Evolutionary conservation across 1,140 invertebrate genomes (phyloP).

Genomic region (Saccostrea echinata): DNA sequence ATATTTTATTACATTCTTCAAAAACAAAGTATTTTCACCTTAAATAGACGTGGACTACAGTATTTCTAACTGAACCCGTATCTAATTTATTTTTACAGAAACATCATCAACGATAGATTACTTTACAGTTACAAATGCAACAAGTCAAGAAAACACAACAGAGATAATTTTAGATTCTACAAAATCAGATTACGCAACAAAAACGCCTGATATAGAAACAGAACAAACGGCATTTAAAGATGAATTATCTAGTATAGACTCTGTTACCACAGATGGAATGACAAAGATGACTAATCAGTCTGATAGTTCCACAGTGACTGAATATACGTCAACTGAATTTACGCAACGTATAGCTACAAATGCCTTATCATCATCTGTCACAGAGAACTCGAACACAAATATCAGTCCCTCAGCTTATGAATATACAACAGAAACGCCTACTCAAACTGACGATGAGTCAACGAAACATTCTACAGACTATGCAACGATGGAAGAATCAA

Average conservation of each 20-base stretch:
- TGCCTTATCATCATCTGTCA: background rate
- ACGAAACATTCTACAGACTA: background rate
- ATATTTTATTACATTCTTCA: too few relatives aligned
- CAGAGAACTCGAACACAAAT: background rate
- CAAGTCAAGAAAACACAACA: background rate
- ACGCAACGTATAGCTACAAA: background rate
- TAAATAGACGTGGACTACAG: too few relatives aligned
- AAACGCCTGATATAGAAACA: background rate
- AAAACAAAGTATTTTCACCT: too few relatives aligned
- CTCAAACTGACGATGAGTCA: background rate
- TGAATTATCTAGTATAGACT: background rate
- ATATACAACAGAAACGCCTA: background rate
- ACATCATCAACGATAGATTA: background rate
- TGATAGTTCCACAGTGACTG: too few relatives aligned
- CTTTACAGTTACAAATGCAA: background rate
- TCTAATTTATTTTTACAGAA: background rate
- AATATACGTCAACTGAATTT: too few relatives aligned
- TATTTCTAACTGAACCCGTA: too few relatives aligned
- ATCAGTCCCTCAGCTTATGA: background rate
- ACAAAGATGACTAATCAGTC: too few relatives aligned
- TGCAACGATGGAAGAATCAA: background rate
- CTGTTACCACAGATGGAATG: too few relatives aligned
- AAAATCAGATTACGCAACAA: background rate
- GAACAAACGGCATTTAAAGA: background rate
- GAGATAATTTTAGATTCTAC: too few relatives aligned